phyloP scores from a whole-genome alignment of 1,140 invertebrate genomes.

The Drosophila mayri region DNA sequence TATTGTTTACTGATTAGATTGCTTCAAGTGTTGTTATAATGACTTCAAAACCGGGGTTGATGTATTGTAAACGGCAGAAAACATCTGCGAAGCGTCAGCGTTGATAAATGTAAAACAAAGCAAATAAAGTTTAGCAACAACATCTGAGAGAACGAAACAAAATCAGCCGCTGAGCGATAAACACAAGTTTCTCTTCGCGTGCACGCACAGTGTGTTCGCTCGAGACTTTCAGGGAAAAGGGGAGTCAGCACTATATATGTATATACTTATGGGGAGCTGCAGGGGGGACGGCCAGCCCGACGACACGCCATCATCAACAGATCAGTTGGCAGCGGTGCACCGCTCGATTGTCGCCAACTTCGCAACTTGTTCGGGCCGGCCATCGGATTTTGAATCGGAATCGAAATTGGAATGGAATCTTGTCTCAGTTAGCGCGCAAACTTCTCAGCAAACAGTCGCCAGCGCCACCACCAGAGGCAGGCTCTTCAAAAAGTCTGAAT shows the following conservation, averaged over 20 bases:
- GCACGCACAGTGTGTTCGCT: conserved; percentile 25
- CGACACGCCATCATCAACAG: conserved; percentile 41
- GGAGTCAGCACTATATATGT: background rate
- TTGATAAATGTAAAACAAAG: conserved; percentile 64
- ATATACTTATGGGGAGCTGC: background rate
- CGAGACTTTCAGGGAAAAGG: conserved; percentile 7
- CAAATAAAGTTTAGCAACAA: conserved; percentile 51
- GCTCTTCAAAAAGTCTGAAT: conserved; percentile 21
- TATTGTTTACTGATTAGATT: conserved; percentile 1
- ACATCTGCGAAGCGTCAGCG: conserved; percentile 54
- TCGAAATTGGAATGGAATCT: conserved; percentile 53
- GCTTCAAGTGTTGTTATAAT: conserved; percentile 18
- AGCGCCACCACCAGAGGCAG: conserved; percentile 14
- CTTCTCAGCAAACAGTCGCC: conserved; percentile 77
- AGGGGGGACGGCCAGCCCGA: background rate
- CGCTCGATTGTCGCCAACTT: conserved; percentile 49
- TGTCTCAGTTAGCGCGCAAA: conserved; percentile 74
- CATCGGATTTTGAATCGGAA: conserved; percentile 41
- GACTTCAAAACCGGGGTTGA: conserved; percentile 41
- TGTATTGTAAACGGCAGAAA: conserved; percentile 43
- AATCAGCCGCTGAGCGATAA: conserved; percentile 60
- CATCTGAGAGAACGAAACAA: conserved; percentile 55
- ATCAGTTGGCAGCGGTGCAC: conserved; percentile 52
- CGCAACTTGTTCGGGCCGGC: conserved; percentile 51
- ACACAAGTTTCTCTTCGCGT: conserved; percentile 59